A percentile compares a stretch with the other conserved stretches of the same genome.
These are phyloP conservation scores for Sternarchorhynchus goeldii DNA, from an alignment of 2,797 vertebrate genomes.

Conservation along the genomic window DNA sequence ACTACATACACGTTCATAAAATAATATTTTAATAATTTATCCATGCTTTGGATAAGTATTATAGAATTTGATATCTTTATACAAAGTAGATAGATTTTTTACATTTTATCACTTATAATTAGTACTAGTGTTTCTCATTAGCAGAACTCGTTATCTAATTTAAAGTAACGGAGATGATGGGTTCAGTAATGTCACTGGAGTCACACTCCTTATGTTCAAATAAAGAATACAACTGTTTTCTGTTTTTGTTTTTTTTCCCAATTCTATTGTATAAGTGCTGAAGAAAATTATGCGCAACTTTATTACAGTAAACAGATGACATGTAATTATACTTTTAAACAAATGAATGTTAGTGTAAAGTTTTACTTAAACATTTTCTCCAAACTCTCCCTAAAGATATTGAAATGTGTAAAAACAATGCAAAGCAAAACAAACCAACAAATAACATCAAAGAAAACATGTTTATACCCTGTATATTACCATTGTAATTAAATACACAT, in stretches of 20 bases:
- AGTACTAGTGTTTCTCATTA: neutral
- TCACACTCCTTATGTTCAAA: neutral
- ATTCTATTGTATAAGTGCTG: no score
- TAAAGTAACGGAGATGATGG: neutral
- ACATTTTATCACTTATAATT: neutral
- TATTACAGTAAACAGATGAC: constrained; percentile 11
- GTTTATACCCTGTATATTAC: constrained; percentile 49
- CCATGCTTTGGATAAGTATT: neutral
- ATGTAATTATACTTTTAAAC: neutral
- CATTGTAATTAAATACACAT: constrained; percentile 6
- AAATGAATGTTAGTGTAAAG: neutral
- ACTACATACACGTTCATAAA: no score
- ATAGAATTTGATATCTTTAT: neutral
- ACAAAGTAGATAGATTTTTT: neutral
- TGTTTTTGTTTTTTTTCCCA: neutral
- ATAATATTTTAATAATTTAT: no score
- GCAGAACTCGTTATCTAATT: neutral
- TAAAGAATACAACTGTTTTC: neutral
- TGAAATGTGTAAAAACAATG: no score
- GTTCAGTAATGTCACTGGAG: no score
- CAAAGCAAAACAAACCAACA: neutral
- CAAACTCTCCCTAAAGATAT: neutral
- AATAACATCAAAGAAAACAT: constrained; percentile 3
- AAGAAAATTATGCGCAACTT: neutral
- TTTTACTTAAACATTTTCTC: neutral